These are phyloP conservation scores for Psylliodes chrysocephalus DNA, from an alignment of 2,888 invertebrate genomes.

Conservation along the genomic window DNA sequence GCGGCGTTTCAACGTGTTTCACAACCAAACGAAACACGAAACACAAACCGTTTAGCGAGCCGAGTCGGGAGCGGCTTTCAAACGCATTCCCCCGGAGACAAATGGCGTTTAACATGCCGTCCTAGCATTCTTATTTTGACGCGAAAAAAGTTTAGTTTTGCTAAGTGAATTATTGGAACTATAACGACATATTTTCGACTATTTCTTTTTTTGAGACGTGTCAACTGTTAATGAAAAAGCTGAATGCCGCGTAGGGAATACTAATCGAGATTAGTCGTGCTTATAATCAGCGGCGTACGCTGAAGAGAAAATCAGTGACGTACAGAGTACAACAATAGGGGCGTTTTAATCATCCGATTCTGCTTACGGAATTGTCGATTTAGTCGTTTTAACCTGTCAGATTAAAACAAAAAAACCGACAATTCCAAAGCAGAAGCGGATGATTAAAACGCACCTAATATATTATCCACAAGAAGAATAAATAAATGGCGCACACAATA, in stretches of 20 bases:
- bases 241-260: not conserved
- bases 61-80: not conserved
- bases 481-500: too few relatives aligned
- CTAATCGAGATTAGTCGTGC: not conserved
- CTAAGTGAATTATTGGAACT: slow-evolving; percentile 15
- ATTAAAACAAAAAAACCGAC: too few relatives aligned
- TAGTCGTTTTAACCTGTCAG: too few relatives aligned
- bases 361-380: too few relatives aligned
- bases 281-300: not conserved
- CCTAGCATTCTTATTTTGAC: slow-evolving; percentile 7
- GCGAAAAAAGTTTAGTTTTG: slow-evolving; percentile 9
- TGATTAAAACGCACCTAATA: too few relatives aligned
- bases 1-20: not conserved
- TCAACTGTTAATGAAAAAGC: slow-evolving; percentile 3
- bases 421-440: too few relatives aligned
- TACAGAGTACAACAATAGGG: too few relatives aligned
- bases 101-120: slow-evolving; percentile 12
- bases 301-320: too few relatives aligned
- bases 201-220: not conserved
- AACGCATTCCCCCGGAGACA: slow-evolving; percentile 2
- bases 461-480: too few relatives aligned
- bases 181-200: slow-evolving; percentile 12
- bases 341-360: too few relatives aligned
- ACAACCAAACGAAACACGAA: not conserved
- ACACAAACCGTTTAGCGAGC: not conserved